Evolutionary conservation across 2,888 invertebrate genomes (phyloP).

Genomic region (Geotrupes spiniger): DNA sequence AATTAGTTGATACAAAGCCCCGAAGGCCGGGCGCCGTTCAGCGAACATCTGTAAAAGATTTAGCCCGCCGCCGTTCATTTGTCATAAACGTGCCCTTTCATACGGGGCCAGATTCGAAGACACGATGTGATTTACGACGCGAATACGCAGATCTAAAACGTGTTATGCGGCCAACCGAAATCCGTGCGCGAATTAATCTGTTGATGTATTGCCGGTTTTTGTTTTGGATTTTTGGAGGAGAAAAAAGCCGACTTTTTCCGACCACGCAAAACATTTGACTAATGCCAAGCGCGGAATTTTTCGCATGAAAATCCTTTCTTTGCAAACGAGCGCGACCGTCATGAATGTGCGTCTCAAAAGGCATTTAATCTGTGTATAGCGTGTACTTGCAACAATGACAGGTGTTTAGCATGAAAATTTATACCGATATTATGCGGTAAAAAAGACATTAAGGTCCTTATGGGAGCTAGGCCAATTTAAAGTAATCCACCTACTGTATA

Average conservation of each 20-base stretch:
- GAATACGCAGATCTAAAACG: conserved; percentile 20
- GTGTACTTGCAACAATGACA: conserved; percentile 32
- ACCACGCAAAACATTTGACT: too few species aligned
- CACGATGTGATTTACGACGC: conserved; percentile 19
- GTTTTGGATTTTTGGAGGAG: too few species aligned
- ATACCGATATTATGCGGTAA: conserved; percentile 20
- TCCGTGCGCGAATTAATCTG: too few species aligned
- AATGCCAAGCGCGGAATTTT: too few species aligned
- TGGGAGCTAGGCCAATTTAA: too few species aligned
- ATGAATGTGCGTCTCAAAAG: background rate
- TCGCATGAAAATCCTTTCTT: too few species aligned
- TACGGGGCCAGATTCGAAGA: conserved; percentile 17
- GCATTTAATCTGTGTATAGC: conserved; percentile 29
- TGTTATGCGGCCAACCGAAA: background rate
- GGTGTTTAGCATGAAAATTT: conserved; percentile 34
- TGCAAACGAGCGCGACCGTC: too few species aligned
- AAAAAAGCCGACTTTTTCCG: too few species aligned
- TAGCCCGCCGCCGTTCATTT: conserved; percentile 27
- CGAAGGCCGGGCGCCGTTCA: conserved; percentile 45
- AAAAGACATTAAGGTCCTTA: too few species aligned
- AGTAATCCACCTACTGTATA: too few species aligned
- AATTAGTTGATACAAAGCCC: conserved; percentile 49
- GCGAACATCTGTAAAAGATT: conserved; percentile 48
- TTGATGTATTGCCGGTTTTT: too few species aligned
- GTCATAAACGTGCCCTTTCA: conserved; percentile 25